These are phyloP conservation scores for Oncorhynchus masou DNA, from an alignment of 2,113 vertebrate genomes.

Conservation along the genomic window DNA sequence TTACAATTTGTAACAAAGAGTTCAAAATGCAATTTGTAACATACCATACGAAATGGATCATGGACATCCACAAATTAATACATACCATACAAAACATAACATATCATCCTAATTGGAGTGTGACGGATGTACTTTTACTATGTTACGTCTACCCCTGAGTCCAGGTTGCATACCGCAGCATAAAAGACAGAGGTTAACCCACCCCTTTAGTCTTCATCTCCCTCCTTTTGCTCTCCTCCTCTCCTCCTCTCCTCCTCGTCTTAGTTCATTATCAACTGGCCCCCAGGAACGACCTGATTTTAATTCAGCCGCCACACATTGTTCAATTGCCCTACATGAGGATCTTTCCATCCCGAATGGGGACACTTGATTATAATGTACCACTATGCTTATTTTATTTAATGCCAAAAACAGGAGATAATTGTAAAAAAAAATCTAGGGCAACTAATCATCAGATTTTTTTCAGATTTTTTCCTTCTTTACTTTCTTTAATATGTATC, in stretches of 20 bases:
- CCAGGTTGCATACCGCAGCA: slow-evolving; percentile 20
- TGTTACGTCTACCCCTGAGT: too few species aligned
- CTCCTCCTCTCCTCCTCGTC: slow-evolving; percentile 40
- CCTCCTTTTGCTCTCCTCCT: slow-evolving; percentile 36
- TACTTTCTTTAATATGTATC: slow-evolving; percentile 22
- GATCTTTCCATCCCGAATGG: slow-evolving; percentile 52
- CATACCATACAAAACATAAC: too few species aligned
- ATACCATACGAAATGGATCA: too few species aligned
- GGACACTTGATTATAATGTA: slow-evolving; percentile 66
- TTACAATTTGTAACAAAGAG: slow-evolving; percentile 1
- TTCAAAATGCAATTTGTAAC: too few species aligned
- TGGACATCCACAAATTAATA: too few species aligned
- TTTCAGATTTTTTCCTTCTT: neutral
- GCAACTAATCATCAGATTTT: slow-evolving; percentile 53
- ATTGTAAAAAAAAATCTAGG: slow-evolving; percentile 58
- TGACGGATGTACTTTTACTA: too few species aligned
- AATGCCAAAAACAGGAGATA: slow-evolving; percentile 66
- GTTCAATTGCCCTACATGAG: slow-evolving; percentile 73
- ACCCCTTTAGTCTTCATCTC: slow-evolving; percentile 38
- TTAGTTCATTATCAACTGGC: slow-evolving; percentile 69
- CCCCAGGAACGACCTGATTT: slow-evolving; percentile 76
- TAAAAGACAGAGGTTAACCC: slow-evolving; percentile 57
- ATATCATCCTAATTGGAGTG: too few species aligned
- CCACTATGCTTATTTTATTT: slow-evolving; percentile 67
- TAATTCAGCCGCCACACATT: slow-evolving; percentile 64